Percentiles rank a stretch among this genome's conserved stretches.
Conservation (phyloP, 2,797 vertebrate genomes). For the Melanogrammus aeglefinus region DNA sequence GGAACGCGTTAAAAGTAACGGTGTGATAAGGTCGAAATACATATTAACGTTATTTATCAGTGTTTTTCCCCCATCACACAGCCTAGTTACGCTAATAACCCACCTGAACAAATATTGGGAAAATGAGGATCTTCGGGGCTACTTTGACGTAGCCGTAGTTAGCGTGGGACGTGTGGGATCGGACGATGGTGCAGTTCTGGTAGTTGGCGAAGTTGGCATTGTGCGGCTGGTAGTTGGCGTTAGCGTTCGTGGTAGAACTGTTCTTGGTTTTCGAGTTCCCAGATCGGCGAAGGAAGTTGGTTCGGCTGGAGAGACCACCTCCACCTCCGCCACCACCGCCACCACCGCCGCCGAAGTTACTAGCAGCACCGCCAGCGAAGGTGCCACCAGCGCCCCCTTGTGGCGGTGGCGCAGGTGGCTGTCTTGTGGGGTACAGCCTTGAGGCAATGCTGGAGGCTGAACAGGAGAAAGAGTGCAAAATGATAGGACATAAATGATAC, state of each 20-base stretch:
- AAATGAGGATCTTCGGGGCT: conserved; percentile 91
- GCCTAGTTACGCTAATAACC: conserved; percentile 16
- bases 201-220: conserved; percentile 80
- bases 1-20: too few species aligned
- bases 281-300: conserved; percentile 82
- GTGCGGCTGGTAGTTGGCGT: conserved; percentile 70
- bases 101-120: conserved; percentile 95
- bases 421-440: conserved; percentile 59
- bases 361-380: conserved; percentile 15
- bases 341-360: conserved; percentile 26
- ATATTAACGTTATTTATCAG: too few species aligned
- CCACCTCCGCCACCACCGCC: conserved; percentile 36
- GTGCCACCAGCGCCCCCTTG: conserved; percentile 23
- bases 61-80: not conserved
- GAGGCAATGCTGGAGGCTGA: not conserved
- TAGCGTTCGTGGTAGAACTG: conserved; percentile 60
- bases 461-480: not conserved
- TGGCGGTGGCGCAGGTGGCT: conserved; percentile 49
- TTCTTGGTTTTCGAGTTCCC: conserved; percentile 71
- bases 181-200: conserved; percentile 87
- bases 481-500: not conserved
- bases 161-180: conserved; percentile 79
- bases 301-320: conserved; percentile 80
- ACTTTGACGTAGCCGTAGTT: conserved; percentile 89
- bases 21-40: too few species aligned